A percentile compares a stretch with the other conserved stretches of the same genome.
Conservation (phyloP, 2,113 vertebrate species). For the Hypanus sabinus region DNA sequence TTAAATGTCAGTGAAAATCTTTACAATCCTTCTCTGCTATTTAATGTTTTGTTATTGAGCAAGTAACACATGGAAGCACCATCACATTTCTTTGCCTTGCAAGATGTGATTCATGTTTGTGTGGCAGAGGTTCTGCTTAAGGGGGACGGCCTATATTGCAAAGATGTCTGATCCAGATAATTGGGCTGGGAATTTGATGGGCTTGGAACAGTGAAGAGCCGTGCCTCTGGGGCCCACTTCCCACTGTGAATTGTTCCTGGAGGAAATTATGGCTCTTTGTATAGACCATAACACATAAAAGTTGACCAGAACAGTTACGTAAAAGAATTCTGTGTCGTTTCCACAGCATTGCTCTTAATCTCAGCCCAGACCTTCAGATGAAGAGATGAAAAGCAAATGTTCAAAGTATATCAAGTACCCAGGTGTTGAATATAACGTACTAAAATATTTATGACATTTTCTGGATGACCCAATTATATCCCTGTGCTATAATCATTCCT, state of each 20-base stretch:
- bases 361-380: neutral
- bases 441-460: neutral
- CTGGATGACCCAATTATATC: neutral
- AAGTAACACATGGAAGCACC: neutral
- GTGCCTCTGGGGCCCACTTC: neutral
- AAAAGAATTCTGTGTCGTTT: neutral
- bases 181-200: neutral
- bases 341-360: neutral
- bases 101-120: neutral
- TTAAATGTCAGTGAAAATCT: neutral
- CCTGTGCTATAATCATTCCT: neutral
- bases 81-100: neutral
- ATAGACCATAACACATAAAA: neutral
- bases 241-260: neutral
- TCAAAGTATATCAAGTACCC: neutral
- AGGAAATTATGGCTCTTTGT: neutral
- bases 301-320: neutral
- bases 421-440: neutral
- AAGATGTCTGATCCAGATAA: neutral
- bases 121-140: neutral
- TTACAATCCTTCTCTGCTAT: neutral
- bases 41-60: neutral
- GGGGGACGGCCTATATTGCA: neutral
- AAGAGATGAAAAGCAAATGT: neutral
- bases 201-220: neutral